Base-by-base conservation (phyloP, 2,113 vertebrate species). In the Asarcornis scutulata region DNA sequence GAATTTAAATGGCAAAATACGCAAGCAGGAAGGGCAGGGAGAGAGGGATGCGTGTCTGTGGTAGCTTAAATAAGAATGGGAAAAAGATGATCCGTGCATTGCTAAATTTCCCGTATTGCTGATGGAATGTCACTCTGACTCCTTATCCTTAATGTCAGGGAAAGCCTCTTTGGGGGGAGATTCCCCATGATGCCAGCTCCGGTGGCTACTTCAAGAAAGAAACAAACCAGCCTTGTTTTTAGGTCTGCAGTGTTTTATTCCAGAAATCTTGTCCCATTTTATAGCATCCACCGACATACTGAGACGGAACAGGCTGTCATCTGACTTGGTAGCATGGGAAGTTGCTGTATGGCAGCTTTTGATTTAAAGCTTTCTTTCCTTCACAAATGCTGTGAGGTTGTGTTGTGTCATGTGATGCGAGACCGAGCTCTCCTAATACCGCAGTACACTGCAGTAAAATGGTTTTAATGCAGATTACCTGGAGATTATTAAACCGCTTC, bases 371-470 rank as follows among this genome's bases (percentile, higher is more conserved):
- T 87, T 76, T 31, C 48, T 87, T 76, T 31, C 48, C 63, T 27
- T 82, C 27, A 4, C 50, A 91, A 36, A 38, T 22, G 59, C 87
- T 68, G 2, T 23, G n/a, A 71, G 80, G 87, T 56, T 85, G 64
- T 53, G 71, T 83, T 44, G 91, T 62, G 62, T 92, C 95, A 75
- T 75, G 17, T 93, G 93, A 78, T 60, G 81, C 42, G 8, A 81
- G 64, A 75, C 16, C 89, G 86, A 63, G 89, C 86, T 87, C 83
- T 89, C 83, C 90, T 81, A 69, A 71, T 88, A 96, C 96, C 27
- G 94, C 97, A 97, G 94, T 91, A 91, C 89, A 72, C 97, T 97
- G 97, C 97, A 97, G 97, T 96, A 84, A 91, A 71, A 89, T 26
- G 72, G 32, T 42, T 77, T 92, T 90, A 81, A 89, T 83, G 93